A percentile compares a stretch with the other conserved stretches of the same genome.
Evolutionary conservation across 2,888 invertebrate species (phyloP).

Genomic region (Arctia plantaginis): DNA sequence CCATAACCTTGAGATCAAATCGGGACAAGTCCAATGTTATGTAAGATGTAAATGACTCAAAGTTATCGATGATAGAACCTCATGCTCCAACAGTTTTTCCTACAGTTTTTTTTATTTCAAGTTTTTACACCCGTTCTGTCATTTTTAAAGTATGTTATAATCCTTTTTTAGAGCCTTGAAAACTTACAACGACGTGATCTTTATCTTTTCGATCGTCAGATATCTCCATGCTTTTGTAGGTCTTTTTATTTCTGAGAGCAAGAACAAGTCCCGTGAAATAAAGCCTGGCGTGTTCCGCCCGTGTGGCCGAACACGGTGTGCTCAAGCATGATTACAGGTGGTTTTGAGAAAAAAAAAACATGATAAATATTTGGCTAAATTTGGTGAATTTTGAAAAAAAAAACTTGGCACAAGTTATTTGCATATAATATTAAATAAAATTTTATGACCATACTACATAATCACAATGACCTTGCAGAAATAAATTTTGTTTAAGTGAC

Average conservation of each 20-base stretch:
- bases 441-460: no score
- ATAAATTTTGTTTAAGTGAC: no score
- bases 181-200: background rate
- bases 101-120: background rate
- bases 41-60: background rate
- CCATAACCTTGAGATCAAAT: background rate
- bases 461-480: no score
- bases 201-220: background rate
- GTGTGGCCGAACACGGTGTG: background rate
- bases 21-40: background rate
- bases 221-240: background rate
- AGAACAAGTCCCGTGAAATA: background rate
- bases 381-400: background rate
- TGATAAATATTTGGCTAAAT: background rate
- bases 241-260: background rate
- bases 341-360: background rate
- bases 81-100: background rate
- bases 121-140: background rate
- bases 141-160: background rate
- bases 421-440: no score
- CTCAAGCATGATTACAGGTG: background rate
- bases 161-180: background rate
- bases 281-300: background rate
- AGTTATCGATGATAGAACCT: no score
- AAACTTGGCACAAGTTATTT: no score